These are phyloP conservation scores for Artibeus lituratus DNA, from an alignment of 2,797 vertebrate genomes.

Conservation along the genomic window DNA sequence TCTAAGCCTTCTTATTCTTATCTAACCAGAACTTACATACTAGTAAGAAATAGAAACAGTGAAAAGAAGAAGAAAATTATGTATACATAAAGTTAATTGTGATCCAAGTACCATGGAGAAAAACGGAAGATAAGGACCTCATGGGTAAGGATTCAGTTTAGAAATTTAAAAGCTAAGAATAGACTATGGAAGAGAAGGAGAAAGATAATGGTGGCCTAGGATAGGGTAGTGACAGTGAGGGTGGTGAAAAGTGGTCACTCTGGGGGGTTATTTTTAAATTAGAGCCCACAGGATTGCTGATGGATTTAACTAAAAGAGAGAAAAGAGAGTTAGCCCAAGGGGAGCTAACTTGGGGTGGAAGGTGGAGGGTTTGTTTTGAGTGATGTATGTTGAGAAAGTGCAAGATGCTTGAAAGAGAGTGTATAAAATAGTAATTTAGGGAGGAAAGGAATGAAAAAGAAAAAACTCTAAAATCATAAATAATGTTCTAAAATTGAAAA, in stretches of 20 bases:
- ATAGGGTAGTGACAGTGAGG: neutral
- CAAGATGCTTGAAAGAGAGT: neutral
- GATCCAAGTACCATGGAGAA: neutral
- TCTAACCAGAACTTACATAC: neutral
- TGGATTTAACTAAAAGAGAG: neutral
- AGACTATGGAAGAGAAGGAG: neutral
- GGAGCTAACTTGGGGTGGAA: neutral
- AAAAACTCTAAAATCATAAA: neutral
- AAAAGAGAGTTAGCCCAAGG: neutral
- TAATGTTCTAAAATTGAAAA: neutral
- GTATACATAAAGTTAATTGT: neutral
- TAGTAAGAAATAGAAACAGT: neutral
- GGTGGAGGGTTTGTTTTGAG: neutral
- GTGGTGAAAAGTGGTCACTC: neutral
- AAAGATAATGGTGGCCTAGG: neutral
- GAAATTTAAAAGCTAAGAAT: neutral
- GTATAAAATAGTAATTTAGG: neutral
- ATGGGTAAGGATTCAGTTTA: neutral
- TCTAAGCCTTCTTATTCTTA: neutral
- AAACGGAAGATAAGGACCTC: neutral
- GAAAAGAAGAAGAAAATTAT: neutral
- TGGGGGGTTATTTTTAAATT: slow-evolving; percentile 10
- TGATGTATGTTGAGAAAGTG: neutral
- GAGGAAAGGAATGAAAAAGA: neutral
- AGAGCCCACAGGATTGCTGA: neutral